Evolutionary conservation across 2,113 vertebrate species (phyloP).

Genomic region (Furnarius figulus): DNA sequence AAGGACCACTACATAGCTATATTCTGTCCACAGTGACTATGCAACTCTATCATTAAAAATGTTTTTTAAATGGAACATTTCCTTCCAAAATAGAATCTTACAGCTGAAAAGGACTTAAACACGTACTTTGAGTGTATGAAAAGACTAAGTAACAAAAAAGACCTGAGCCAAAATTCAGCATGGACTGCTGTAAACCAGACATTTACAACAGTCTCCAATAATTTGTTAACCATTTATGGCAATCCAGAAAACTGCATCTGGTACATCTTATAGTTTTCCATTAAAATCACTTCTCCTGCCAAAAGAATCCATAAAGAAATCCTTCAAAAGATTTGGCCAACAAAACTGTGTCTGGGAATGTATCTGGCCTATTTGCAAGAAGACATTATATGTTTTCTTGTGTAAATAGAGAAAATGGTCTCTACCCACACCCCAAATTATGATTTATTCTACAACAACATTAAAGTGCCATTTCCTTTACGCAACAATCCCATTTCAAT

Average conservation of each 20-base stretch:
- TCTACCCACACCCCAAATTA: conserved; percentile 37
- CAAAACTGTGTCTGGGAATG: conserved; percentile 83
- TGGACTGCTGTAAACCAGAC: conserved; percentile 62
- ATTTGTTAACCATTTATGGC: conserved; percentile 80
- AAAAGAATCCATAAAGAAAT: conserved; percentile 78
- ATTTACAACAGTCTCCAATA: conserved; percentile 61
- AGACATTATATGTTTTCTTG: conserved; percentile 74
- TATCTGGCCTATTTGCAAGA: conserved; percentile 73
- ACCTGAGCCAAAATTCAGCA: conserved; percentile 49
- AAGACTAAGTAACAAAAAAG: not conserved
- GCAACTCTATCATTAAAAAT: not conserved
- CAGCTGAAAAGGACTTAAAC: conserved; percentile 27
- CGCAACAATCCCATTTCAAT: not conserved
- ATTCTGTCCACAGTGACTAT: not conserved
- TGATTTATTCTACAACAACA: conserved; percentile 50
- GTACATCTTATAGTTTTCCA: conserved; percentile 73
- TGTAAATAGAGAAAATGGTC: conserved; percentile 62
- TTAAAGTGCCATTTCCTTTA: not conserved
- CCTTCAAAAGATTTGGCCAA: conserved; percentile 74
- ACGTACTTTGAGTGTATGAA: not conserved
- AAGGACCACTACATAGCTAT: not conserved
- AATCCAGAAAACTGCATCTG: conserved; percentile 75
- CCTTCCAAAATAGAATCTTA: conserved; percentile 1
- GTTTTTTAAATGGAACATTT: conserved; percentile 1
- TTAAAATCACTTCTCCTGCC: conserved; percentile 70